Conservation (phyloP, 2,797 vertebrate genomes). For the Fundulus diaphanus region DNA sequence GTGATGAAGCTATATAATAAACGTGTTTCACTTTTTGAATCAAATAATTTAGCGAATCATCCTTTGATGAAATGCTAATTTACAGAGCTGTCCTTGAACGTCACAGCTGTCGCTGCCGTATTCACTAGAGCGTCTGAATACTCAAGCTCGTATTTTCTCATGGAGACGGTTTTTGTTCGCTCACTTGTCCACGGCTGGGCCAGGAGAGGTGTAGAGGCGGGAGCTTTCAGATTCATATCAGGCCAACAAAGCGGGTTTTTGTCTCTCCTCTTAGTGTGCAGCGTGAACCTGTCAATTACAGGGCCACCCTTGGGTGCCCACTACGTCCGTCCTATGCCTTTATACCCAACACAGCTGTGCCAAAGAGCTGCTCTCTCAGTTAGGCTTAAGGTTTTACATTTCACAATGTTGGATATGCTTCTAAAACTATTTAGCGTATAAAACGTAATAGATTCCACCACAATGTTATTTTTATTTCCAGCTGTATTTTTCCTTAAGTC, state of each 20-base stretch:
- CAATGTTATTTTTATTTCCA: neutral
- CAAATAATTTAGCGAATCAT: neutral
- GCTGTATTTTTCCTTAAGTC: neutral
- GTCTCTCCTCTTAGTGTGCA: constrained; percentile 59
- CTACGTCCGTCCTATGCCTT: constrained; percentile 5
- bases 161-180: constrained; percentile 57
- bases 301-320: constrained; percentile 45
- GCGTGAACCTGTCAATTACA: constrained; percentile 59
- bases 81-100: neutral
- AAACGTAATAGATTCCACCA: neutral
- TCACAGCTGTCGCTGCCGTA: constrained; percentile 6
- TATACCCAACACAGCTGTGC: constrained; percentile 29
- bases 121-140: constrained; percentile 25
- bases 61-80: neutral
- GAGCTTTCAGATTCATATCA: constrained; percentile 73
- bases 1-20: neutral
- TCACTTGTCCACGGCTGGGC: constrained; percentile 47
- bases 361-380: constrained; percentile 19
- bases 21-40: neutral
- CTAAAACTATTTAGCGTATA: neutral
- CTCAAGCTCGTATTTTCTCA: constrained; percentile 44
- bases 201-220: constrained; percentile 52
- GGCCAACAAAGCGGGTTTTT: constrained; percentile 71
- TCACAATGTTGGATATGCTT: neutral
- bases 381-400: constrained; percentile 5